phyloP scores from a whole-genome alignment of 1,140 invertebrate species.

The Ctenoplectra terminalis region DNA sequence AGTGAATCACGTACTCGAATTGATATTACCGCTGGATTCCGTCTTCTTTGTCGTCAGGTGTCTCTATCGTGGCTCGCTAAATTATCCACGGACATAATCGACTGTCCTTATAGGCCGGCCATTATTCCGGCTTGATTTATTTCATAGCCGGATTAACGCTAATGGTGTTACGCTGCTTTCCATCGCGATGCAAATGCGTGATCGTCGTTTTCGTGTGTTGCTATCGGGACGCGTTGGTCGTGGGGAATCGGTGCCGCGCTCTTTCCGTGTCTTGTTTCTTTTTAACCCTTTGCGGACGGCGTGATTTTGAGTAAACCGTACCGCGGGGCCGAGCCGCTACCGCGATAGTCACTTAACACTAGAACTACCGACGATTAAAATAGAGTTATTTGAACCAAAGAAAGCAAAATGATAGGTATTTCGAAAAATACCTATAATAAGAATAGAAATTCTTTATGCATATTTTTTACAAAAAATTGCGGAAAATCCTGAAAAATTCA shows the following conservation, averaged over 20 bases:
- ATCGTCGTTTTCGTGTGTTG: constrained; percentile 6
- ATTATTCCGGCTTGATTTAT: constrained; percentile 52
- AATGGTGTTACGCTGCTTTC: constrained; percentile 39
- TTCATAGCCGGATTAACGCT: constrained; percentile 44
- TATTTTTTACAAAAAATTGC: no score
- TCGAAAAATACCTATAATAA: no score
- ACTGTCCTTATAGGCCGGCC: constrained; percentile 35
- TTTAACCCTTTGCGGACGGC: no score
- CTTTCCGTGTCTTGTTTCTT: neutral
- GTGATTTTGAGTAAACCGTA: no score
- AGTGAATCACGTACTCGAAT: constrained; percentile 78
- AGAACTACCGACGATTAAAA: no score
- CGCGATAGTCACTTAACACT: no score
- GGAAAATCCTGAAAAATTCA: no score
- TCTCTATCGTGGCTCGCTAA: constrained; percentile 43
- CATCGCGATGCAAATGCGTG: constrained; percentile 14
- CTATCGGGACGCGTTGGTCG: neutral
- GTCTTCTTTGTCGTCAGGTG: constrained; percentile 54
- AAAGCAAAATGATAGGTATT: no score
- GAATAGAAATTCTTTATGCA: no score
- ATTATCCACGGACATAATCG: constrained; percentile 53
- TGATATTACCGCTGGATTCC: constrained; percentile 69
- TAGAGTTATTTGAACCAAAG: no score
- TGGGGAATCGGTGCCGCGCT: neutral
- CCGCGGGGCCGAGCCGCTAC: no score